Percentiles rank a stretch among this genome's conserved stretches.
Evolutionary conservation across 1,140 invertebrate species (phyloP).

Genomic region (Drosophila melanica): DNA sequence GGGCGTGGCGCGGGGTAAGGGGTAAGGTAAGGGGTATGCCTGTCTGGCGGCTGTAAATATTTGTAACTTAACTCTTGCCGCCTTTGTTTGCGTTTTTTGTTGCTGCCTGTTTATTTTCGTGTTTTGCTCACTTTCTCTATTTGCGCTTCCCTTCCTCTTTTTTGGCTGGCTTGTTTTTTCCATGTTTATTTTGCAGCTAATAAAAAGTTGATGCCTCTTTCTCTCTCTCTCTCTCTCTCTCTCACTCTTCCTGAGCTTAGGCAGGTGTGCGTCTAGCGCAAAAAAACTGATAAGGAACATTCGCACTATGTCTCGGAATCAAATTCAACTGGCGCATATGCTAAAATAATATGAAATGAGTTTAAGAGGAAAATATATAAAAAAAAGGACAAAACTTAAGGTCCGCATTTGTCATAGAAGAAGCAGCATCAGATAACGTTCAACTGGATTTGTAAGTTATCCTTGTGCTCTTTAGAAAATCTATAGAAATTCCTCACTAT

Average conservation of each 20-base stretch:
- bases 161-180: background rate
- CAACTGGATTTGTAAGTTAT: no score
- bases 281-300: slow-evolving; percentile 64
- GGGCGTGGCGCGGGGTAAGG: background rate
- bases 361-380: background rate
- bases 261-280: slow-evolving; percentile 16
- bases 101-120: slow-evolving; percentile 66
- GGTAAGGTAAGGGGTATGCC: background rate
- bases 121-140: slow-evolving; percentile 16
- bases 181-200: slow-evolving; percentile 70
- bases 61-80: slow-evolving; percentile 78
- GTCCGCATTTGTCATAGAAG: background rate
- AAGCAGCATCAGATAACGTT: no score
- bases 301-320: slow-evolving; percentile 26
- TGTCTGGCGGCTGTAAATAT: slow-evolving; percentile 64
- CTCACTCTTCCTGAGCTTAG: slow-evolving; percentile 28
- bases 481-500: no score
- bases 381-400: background rate
- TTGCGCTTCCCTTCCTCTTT: slow-evolving; percentile 1
- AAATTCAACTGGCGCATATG: slow-evolving; percentile 1
- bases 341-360: slow-evolving; percentile 1
- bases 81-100: slow-evolving; percentile 64
- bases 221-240: slow-evolving; percentile 4
- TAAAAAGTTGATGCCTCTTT: slow-evolving; percentile 71
- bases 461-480: no score